These are phyloP conservation scores for Conomelus anceps DNA, from an alignment of 2,888 invertebrate species.

Conservation along the genomic window DNA sequence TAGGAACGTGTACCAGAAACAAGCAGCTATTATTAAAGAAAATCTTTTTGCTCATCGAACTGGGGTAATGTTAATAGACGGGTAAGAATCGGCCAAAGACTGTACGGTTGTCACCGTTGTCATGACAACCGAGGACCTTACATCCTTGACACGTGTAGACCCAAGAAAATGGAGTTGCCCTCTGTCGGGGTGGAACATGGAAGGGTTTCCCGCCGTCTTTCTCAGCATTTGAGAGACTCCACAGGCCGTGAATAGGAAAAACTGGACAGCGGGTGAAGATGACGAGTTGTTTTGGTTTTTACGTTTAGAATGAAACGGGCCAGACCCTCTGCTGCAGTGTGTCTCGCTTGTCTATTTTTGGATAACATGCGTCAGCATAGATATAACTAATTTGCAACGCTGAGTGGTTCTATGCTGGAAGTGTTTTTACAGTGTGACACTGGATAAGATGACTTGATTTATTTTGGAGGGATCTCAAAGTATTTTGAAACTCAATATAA, in stretches of 20 bases:
- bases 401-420: neutral
- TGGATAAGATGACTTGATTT: neutral
- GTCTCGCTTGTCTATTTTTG: neutral
- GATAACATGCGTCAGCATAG: neutral
- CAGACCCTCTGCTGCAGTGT: no score
- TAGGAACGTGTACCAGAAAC: neutral
- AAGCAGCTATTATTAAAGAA: neutral
- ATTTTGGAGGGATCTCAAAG: neutral
- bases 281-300: neutral
- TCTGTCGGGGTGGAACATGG: neutral
- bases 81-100: neutral
- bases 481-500: no score
- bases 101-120: neutral
- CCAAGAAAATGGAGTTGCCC: no score
- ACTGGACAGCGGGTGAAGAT: neutral
- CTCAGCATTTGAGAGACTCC: neutral
- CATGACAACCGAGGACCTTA: neutral
- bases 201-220: neutral
- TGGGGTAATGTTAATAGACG: conserved; percentile 6
- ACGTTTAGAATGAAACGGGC: neutral
- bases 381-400: neutral
- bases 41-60: neutral
- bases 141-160: neutral
- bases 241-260: neutral
- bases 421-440: neutral